Percentiles rank a stretch among this genome's conserved stretches.
Evolutionary conservation across 1,140 invertebrate species (phyloP).

Genomic region (Prorops nasuta): DNA sequence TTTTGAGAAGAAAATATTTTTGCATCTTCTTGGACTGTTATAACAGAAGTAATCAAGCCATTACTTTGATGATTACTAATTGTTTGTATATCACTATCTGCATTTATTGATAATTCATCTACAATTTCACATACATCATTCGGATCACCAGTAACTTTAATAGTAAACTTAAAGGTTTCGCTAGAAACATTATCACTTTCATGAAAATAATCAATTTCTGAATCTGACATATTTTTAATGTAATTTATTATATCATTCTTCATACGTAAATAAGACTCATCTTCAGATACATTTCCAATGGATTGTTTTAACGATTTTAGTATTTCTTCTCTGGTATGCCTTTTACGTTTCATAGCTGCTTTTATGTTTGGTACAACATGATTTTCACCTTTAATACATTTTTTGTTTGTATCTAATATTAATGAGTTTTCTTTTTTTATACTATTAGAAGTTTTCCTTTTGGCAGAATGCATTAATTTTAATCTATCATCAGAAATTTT

Average conservation of each 20-base stretch:
- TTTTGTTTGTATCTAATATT: slow-evolving; percentile 20
- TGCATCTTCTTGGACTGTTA: slow-evolving; percentile 18
- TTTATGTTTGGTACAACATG: slow-evolving; percentile 18
- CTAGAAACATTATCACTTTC: slow-evolving; percentile 1
- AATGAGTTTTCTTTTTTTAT: slow-evolving; percentile 11
- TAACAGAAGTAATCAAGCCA: slow-evolving; percentile 30
- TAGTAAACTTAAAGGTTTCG: slow-evolving; percentile 27
- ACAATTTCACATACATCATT: slow-evolving; percentile 43
- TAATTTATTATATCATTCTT: slow-evolving; percentile 9
- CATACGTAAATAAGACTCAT: slow-evolving; percentile 6
- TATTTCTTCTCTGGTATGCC: slow-evolving; percentile 25
- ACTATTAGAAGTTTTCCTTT: neutral
- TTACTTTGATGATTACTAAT: slow-evolving; percentile 6
- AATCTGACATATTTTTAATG: neutral
- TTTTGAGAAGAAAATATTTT: too few relatives aligned
- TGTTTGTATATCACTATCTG: slow-evolving; percentile 4
- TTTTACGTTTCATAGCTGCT: slow-evolving; percentile 28
- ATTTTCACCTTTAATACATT: slow-evolving; percentile 15
- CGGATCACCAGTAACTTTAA: slow-evolving; percentile 39
- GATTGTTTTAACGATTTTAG: slow-evolving; percentile 26
- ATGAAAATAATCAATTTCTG: neutral
- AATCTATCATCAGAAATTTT: slow-evolving; percentile 27
- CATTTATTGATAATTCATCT: slow-evolving; percentile 31
- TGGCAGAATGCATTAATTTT: neutral
- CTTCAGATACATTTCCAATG: slow-evolving; percentile 13